A percentile compares a stretch with the other conserved stretches of the same genome.
Conservation (phyloP, 2,888 invertebrate genomes). For the Halictus quadricinctus region DNA sequence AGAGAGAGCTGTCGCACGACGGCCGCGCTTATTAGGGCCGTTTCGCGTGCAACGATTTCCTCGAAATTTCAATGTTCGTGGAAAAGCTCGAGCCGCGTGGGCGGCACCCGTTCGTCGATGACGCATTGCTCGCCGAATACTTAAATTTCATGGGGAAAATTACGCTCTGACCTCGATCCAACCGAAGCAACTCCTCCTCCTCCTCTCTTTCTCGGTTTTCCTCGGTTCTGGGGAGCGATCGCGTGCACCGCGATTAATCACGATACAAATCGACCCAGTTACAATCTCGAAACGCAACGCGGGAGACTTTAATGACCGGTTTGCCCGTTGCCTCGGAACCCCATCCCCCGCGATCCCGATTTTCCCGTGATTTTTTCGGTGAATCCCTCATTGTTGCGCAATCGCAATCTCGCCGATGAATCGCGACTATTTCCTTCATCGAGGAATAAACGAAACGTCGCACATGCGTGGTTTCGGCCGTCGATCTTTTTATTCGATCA, state of each 20-base stretch:
- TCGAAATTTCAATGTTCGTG: conserved; percentile 40
- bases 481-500: neutral
- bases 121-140: conserved; percentile 56
- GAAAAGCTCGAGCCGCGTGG: conserved; percentile 16
- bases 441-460: neutral
- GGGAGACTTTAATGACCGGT: conserved; percentile 23
- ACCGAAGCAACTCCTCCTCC: neutral
- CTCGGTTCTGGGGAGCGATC: conserved; percentile 21
- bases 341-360: neutral
- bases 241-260: conserved; percentile 60
- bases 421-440: neutral
- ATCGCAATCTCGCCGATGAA: neutral
- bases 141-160: conserved; percentile 58
- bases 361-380: neutral
- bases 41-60: conserved; percentile 57
- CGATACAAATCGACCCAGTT: conserved; percentile 63
- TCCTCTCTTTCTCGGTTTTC: neutral
- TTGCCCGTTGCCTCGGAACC: neutral
- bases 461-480: neutral
- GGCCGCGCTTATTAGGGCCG: conserved; percentile 64
- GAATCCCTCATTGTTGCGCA: neutral
- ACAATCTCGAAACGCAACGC: conserved; percentile 34
- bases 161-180: conserved; percentile 53
- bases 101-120: conserved; percentile 37
- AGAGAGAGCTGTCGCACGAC: conserved; percentile 14